Percentiles rank a stretch among this genome's conserved stretches.
Evolutionary conservation across 2,888 invertebrate genomes (phyloP).

Genomic region (Apeira syringaria): DNA sequence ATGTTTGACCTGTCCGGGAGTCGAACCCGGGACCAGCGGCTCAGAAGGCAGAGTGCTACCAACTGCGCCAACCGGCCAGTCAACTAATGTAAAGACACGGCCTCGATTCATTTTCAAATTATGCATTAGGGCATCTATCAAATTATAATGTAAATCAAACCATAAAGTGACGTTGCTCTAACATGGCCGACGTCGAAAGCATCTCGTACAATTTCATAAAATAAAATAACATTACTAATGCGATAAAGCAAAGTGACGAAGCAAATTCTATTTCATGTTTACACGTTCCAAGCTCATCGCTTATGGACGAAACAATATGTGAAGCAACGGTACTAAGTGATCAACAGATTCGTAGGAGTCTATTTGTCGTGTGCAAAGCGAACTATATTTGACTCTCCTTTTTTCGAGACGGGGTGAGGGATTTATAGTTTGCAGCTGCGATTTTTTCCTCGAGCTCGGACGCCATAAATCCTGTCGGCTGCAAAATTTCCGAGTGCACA

Average conservation of each 20-base stretch:
- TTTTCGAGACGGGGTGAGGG: conserved; percentile 54
- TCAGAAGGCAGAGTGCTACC: too few species aligned
- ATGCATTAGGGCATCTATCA: too few species aligned
- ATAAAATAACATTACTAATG: conserved; percentile 24
- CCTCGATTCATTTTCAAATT: too few species aligned
- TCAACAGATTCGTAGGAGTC: conserved; percentile 45
- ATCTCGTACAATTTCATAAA: conserved; percentile 37
- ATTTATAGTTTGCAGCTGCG: conserved; percentile 57
- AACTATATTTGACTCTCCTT: conserved; percentile 43
- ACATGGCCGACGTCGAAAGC: conserved; percentile 38
- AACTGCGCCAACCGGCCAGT: too few species aligned
- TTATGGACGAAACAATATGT: conserved; percentile 51
- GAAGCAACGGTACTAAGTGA: conserved; percentile 52
- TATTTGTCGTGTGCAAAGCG: conserved; percentile 53
- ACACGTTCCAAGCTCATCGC: conserved; percentile 42
- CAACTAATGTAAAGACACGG: too few species aligned
- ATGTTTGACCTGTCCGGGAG: too few species aligned
- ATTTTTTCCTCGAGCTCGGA: conserved; percentile 49
- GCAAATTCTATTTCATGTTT: conserved; percentile 44
- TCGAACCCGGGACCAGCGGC: too few species aligned
- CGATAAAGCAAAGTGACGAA: conserved; percentile 32
- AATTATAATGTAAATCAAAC: too few species aligned
- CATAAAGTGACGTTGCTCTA: conserved; percentile 37
- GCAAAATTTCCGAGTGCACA: conserved; percentile 39
- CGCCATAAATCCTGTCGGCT: conserved; percentile 49